Evolutionary conservation across 2,797 vertebrate genomes (phyloP), one percentile per base, ranked within the genome.

Genomic region (Parauchenoglanis ngamensis): DNA sequence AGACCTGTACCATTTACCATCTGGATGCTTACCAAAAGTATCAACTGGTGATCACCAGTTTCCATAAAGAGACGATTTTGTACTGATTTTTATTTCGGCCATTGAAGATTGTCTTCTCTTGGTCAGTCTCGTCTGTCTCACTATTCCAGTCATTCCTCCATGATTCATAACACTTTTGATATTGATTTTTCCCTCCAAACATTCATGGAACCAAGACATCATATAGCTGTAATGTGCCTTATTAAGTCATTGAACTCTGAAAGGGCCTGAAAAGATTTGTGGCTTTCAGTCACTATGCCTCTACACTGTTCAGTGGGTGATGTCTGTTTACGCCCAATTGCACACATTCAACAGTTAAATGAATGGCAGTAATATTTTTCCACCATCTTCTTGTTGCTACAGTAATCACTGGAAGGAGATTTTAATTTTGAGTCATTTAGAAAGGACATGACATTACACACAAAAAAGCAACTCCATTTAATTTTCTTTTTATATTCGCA

Each of bases 111-210:
- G 57, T 68, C 35, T 77, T 86, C 85, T 70, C 54, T 49, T 87
- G 75, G 59, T 86, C 79, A 81, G 79, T 73, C 67, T 75, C 46
- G 52, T n/a, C 52, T 86, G 54, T 54, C 84, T 87, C n/a, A 79
- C 67, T 52, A 84, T 76, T 86, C 63, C 67, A 85, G 84, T 91
- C 68, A 91, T 93, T 92, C 90, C 88, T 93, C 87, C 86, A 90
- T 81, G 92, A 95, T 94, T 93, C 88, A 92, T 94, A 92, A 93
- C 85, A 57, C 87, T 83, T 88, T 78, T 78, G 70, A 88, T 81
- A 90, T 88, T 88, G 91, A 90, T 91, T 89, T 89, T 84, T 83
- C 70, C 90, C 15, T 72, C 90, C 91, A 91, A 91, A 92, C 89
- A 88, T 92, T 90, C 83, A 91, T 89, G 86, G 87, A 91, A 88